Evolutionary conservation across 2,113 vertebrate species (phyloP), one percentile per base, ranked within the genome.

Genomic region (Melanostigma gelatinosum): DNA sequence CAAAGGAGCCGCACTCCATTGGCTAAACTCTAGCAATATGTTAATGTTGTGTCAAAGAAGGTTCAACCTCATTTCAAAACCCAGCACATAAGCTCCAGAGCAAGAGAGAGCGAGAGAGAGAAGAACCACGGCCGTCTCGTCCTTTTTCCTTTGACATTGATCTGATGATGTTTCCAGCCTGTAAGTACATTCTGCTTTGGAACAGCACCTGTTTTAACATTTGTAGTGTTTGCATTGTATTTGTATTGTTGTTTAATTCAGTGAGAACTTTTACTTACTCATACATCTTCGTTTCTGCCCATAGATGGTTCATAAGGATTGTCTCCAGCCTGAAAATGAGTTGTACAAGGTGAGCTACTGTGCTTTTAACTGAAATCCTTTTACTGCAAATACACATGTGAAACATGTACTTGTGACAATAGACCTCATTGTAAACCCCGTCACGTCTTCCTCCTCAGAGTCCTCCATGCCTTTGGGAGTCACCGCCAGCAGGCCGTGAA

Each of bases 401-500:
- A 20, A 63, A 22, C 20, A 15, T 15, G 1, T 42, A 32, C 3
- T 6, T 38, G 29, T 34, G 1, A 11, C 2, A 1, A 42, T 58
- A 2, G 11, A 66, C 22, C 4, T 72, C 0, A 32, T 54, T 65
- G 70, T 63, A 38, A 72, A 10, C 48, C 18, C 1, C 3, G 27
- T 69, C 36, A 2, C 67, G 27, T 78, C 65, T 76, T 75, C 24
- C 5, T 84, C 46, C 66, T 48, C 55, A 94, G 95, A 91, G 79
- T 95, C 50, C 88, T 94, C 32, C 86, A 84, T 48, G 85, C 74
- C 24, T 75, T 87, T 0, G 60, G 90, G 8, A 15, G 79, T 6
- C 72, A 61, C 63, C 73, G 84, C 4, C 32, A 75, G 0, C 61
- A 79, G 0, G 32, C 81, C 1, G 80, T 70, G 68, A 84, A 87